phyloP scores from a whole-genome alignment of 2,113 vertebrate genomes.

The Rhodinocichla rosea region DNA sequence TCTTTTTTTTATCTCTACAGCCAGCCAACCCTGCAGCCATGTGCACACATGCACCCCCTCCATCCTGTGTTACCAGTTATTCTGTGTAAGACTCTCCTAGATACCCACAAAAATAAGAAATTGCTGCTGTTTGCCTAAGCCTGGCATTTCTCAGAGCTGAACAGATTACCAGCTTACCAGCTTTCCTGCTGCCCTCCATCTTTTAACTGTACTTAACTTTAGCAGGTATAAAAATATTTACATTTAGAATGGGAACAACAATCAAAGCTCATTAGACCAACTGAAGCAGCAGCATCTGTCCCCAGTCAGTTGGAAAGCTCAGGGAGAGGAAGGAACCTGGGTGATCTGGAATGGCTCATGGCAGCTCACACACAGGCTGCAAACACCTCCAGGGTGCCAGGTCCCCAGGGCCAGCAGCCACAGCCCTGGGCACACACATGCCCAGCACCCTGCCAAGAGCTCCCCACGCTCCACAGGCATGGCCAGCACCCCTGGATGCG shows the following conservation, averaged over 20 bases:
- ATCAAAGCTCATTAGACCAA: background rate
- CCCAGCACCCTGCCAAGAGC: background rate
- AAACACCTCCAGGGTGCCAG: background rate
- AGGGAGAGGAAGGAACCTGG: background rate
- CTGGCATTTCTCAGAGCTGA: background rate
- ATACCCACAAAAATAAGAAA: background rate
- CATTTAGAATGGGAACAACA: background rate
- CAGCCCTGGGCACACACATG: background rate
- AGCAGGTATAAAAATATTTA: background rate
- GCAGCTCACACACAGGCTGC: background rate
- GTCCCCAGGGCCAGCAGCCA: background rate
- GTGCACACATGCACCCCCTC: background rate
- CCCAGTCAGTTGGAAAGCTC: background rate
- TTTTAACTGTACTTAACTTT: background rate
- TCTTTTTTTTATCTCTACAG: background rate
- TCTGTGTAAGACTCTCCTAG: background rate
- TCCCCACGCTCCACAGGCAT: background rate
- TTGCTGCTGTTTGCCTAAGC: background rate
- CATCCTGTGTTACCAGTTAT: background rate
- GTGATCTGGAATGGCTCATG: fast-evolving
- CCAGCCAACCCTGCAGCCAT: background rate
- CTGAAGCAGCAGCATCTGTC: background rate
- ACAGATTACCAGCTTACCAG: background rate
- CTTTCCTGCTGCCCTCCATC: background rate
- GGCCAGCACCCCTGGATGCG: background rate